Percentiles rank a stretch among this genome's conserved stretches.
Conservation (phyloP, 2,888 invertebrate genomes). For the Drosophila ezoana region DNA sequence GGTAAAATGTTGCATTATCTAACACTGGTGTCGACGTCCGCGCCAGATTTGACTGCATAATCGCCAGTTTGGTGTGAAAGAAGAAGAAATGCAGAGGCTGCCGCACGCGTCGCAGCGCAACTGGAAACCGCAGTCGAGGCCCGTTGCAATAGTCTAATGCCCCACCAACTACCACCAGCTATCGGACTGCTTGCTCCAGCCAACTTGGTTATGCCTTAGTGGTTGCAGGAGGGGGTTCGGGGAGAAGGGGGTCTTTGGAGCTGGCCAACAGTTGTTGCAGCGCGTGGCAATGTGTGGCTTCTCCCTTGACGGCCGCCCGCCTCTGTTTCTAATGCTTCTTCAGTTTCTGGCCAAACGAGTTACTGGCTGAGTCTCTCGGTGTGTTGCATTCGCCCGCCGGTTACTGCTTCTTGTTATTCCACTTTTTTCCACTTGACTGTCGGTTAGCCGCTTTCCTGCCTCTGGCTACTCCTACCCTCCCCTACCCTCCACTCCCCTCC, state of each 20-base stretch:
- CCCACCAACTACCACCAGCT: background rate
- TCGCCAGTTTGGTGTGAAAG: conserved; percentile 33
- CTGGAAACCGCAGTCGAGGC: conserved; percentile 38
- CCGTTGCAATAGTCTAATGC: conserved; percentile 17
- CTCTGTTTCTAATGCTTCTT: conserved; percentile 67
- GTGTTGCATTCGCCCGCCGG: conserved; percentile 32
- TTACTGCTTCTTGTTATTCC: conserved; percentile 76
- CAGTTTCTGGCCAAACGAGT: conserved; percentile 76
- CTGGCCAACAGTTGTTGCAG: conserved; percentile 25
- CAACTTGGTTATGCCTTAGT: background rate
- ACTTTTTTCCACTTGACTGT: conserved; percentile 78
- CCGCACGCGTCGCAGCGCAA: conserved; percentile 52
- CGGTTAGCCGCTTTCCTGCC: conserved; percentile 31
- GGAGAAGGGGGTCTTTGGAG: background rate
- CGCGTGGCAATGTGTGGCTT: conserved; percentile 75
- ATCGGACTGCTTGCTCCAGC: background rate
- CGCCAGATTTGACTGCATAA: conserved; percentile 57
- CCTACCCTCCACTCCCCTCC: background rate
- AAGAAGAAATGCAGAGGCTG: conserved; percentile 32
- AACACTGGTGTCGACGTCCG: conserved; percentile 48
- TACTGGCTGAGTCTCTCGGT: conserved; percentile 24
- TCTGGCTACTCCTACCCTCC: background rate
- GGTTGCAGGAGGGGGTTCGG: no score
- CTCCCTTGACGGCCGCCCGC: conserved; percentile 31
- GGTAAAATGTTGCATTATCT: conserved; percentile 13